Conservation (phyloP, 1,140 invertebrate genomes). For the Conus ventricosus region DNA sequence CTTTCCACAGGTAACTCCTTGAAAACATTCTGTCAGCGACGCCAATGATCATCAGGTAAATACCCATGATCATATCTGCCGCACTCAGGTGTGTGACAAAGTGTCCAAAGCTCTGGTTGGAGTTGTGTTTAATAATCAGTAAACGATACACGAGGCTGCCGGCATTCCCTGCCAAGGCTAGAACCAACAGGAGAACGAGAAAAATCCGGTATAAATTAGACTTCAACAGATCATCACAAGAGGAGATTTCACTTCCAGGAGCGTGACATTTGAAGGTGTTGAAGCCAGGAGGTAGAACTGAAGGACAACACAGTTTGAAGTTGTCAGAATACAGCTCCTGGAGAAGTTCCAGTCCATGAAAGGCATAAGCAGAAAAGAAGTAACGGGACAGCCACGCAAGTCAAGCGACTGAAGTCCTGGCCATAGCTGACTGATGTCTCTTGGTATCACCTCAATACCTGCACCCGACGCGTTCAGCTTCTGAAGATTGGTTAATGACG, state of each 20-base stretch:
- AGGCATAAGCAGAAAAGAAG: background rate
- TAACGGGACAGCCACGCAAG: background rate
- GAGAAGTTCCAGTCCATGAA: background rate
- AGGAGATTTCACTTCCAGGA: background rate
- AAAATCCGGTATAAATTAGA: slow-evolving; percentile 23
- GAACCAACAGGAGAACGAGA: slow-evolving; percentile 45
- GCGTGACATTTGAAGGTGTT: slow-evolving; percentile 18
- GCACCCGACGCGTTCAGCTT: slow-evolving; percentile 6
- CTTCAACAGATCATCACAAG: slow-evolving; percentile 25
- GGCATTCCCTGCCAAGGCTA: slow-evolving; percentile 51
- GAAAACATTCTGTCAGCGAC: slow-evolving; percentile 50
- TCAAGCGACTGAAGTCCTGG: background rate
- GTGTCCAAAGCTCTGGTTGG: slow-evolving; percentile 10
- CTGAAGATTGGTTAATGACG: background rate
- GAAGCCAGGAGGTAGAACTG: background rate
- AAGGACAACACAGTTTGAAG: slow-evolving; percentile 28
- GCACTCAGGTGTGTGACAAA: slow-evolving; percentile 55
- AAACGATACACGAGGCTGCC: slow-evolving; percentile 41
- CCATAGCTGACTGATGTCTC: background rate
- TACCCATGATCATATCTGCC: slow-evolving; percentile 64
- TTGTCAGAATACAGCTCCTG: slow-evolving; percentile 12
- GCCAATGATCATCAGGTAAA: slow-evolving; percentile 61
- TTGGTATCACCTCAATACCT: background rate
- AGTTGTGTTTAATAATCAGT: background rate
- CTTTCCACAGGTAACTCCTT: slow-evolving; percentile 52